Conservation (phyloP, 2,797 vertebrate genomes). For the Darevskia mixta region DNA sequence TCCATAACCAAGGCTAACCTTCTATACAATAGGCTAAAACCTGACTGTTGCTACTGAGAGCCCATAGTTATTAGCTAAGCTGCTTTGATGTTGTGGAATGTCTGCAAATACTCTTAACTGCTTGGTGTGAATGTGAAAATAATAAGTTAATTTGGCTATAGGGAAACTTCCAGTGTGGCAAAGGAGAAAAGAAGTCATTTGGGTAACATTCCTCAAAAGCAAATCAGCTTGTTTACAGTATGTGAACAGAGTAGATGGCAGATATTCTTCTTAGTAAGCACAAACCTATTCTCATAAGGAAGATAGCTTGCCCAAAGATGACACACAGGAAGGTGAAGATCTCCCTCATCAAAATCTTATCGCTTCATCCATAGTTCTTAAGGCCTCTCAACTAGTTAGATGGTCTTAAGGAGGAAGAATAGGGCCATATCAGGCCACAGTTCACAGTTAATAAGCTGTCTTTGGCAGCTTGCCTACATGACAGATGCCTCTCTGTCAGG, state of each 20-base stretch:
- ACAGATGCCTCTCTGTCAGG: constrained; percentile 22
- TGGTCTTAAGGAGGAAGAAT: constrained; percentile 5
- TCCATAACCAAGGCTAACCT: constrained; percentile 41
- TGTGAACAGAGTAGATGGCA: neutral
- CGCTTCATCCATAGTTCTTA: neutral
- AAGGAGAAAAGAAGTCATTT: neutral
- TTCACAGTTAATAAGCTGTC: constrained; percentile 27
- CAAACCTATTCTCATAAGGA: neutral
- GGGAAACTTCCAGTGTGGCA: neutral
- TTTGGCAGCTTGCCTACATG: constrained; percentile 24
- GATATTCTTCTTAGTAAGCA: neutral
- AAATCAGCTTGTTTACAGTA: neutral
- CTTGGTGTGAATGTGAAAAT: neutral
- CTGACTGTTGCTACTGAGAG: neutral
- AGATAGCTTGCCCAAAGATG: neutral
- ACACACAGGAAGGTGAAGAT: neutral
- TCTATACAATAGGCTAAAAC: constrained; percentile 22
- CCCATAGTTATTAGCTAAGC: neutral
- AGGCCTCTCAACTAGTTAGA: neutral
- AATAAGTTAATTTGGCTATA: neutral
- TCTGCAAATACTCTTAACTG: neutral
- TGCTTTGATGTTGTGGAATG: neutral
- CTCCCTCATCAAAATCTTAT: neutral
- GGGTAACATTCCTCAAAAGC: neutral
- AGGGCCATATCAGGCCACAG: constrained; percentile 4